A percentile compares a stretch with the other conserved stretches of the same genome.
phyloP scores from a whole-genome alignment of 2,797 vertebrate genomes.

The Syngnathus acus region DNA sequence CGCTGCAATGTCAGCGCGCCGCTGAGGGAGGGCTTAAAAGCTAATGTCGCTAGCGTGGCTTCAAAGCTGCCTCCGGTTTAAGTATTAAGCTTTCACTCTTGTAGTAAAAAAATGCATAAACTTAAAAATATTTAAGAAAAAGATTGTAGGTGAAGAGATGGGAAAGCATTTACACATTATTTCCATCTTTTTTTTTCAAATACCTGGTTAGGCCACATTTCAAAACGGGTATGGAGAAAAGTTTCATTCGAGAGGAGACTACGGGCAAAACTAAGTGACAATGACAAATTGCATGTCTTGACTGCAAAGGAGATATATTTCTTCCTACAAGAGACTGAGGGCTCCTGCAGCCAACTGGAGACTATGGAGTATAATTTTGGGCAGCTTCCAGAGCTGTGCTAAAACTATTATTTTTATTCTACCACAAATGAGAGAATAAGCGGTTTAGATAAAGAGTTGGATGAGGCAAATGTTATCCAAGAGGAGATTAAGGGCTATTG shows the following conservation, averaged over 20 bases:
- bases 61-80: neutral
- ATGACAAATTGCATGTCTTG: neutral
- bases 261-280: too few species aligned
- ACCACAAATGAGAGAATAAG: too few species aligned
- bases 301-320: neutral
- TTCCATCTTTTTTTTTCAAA: neutral
- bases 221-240: neutral
- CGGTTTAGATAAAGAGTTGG: too few species aligned
- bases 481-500: neutral
- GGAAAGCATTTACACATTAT: neutral
- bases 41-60: constrained; percentile 6
- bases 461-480: neutral
- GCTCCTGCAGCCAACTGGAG: too few species aligned
- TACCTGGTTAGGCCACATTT: neutral
- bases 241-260: neutral
- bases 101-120: neutral
- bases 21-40: neutral
- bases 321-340: neutral
- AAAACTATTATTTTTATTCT: too few species aligned
- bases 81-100: neutral
- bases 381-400: too few species aligned
- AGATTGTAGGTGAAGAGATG: neutral
- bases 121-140: neutral
- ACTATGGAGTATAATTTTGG: neutral
- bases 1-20: neutral